Evolutionary conservation across 30 jellyfish, hydroid and myxozoan species (phyloP), one percentile per base, ranked within the genome.

Genomic region (Hydractinia symbiolongicarpus): DNA sequence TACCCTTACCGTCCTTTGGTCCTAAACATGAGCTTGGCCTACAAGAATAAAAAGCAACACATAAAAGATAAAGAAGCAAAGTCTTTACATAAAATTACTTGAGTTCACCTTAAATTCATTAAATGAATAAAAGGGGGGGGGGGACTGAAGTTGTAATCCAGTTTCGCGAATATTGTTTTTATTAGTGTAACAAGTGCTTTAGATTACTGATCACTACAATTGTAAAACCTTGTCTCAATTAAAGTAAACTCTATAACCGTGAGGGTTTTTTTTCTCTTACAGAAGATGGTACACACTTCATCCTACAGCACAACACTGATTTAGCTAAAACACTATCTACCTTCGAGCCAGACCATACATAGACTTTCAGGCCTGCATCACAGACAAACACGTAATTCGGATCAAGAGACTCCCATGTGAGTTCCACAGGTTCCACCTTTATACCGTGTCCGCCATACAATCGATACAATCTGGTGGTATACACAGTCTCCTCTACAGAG

Each of bases 341-440:
- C 96, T 94, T 94, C 73, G 93, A 73, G 30, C 99, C 99, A 5
- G 96, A 67, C 99, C 99, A 94, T 57, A 94, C 88, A 57, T 54
- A 94, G 4, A 94, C 54, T 15, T 94, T 90, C 54, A 82, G 81
- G 4, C 97, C 99, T 53, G 93, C 99, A 83, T 89, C 99, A 67
- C 96, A 85, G 9, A 94, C 86, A 84, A 94, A 94, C 14, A 90
- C 96, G 73, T 85, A 94, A 49, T 90, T 89, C 13, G 96, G 96
- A 77, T 94, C 99, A 57, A 94, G 86, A 13, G 98, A 89, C 30
- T 85, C 79, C 97, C 98, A 86, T 5, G 79, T 57, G 4, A 94
- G 78, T n/a, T 92, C 96, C 52, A 94, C 99, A 82, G 99, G 99
- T 56, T 94, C 99, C 21, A 94, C 89, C 15, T 86, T 88, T 15